Conservation (phyloP, 1,140 invertebrate genomes). For the Augochlora pura region DNA sequence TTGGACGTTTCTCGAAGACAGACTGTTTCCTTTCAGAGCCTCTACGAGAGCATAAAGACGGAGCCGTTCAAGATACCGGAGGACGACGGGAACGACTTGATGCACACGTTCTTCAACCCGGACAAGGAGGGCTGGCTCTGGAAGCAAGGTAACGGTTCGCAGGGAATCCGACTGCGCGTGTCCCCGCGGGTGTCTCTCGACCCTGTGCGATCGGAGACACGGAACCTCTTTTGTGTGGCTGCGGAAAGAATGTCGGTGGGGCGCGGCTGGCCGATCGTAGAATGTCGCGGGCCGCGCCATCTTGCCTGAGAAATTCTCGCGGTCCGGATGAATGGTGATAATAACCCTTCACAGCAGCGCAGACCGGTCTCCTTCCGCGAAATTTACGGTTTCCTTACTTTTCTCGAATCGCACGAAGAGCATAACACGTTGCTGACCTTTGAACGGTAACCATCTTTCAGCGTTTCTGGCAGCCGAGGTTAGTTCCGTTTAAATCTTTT, state of each 20-base stretch:
- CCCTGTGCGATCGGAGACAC: constrained; percentile 23
- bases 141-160: constrained; percentile 91
- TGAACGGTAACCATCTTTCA: no score
- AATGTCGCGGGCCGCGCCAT: constrained; percentile 6
- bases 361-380: no score
- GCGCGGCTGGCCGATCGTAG: not conserved
- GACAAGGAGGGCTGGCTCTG: constrained; percentile 99
- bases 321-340: constrained; percentile 18
- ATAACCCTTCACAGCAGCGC: constrained; percentile 31
- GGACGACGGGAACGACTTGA: constrained; percentile 99
- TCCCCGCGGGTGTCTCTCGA: not conserved
- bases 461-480: no score
- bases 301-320: not conserved
- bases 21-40: constrained; percentile 84
- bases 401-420: no score
- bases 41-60: constrained; percentile 99
- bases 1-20: not conserved
- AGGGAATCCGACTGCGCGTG: not conserved
- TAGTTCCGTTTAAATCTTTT: no score
- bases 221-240: constrained; percentile 7
- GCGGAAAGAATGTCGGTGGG: constrained; percentile 17
- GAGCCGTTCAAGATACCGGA: constrained; percentile 99
- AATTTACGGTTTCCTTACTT: no score
- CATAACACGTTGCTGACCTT: no score
- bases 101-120: constrained; percentile 99